Conservation (phyloP, 2,888 invertebrate species). For the Acleris literana region DNA sequence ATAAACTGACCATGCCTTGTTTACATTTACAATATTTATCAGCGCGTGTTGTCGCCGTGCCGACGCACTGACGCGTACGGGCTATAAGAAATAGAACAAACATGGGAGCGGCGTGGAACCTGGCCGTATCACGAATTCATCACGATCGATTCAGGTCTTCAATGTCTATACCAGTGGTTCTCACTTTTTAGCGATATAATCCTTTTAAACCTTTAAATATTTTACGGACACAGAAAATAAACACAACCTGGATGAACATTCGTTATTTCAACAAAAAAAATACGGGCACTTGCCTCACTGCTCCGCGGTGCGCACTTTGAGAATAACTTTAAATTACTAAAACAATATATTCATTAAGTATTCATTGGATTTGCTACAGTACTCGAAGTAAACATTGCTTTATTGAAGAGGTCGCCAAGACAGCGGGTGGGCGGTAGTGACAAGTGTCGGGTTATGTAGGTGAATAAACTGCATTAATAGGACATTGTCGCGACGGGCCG, state of each 20-base stretch:
- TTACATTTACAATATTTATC: neutral
- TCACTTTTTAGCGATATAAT: too few relatives aligned
- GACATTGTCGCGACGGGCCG: constrained; percentile 55
- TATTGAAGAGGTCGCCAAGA: neutral
- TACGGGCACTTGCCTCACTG: too few relatives aligned
- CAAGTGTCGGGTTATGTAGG: constrained; percentile 49
- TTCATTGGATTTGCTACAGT: too few relatives aligned
- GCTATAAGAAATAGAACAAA: constrained; percentile 7
- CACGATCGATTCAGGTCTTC: constrained; percentile 8
- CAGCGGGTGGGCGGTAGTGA: neutral
- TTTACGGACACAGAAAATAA: too few relatives aligned
- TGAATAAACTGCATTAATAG: constrained; percentile 69
- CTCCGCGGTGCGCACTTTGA: too few relatives aligned
- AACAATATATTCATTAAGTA: too few relatives aligned
- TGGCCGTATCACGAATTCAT: constrained; percentile 18
- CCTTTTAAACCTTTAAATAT: too few relatives aligned
- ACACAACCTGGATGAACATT: too few relatives aligned
- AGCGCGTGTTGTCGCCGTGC: too few relatives aligned
- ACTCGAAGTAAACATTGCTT: neutral
- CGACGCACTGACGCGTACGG: neutral
- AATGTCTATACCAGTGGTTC: neutral
- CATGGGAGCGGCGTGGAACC: constrained; percentile 9
- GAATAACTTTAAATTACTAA: too few relatives aligned
- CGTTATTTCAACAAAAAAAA: too few relatives aligned
- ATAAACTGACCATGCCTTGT: too few relatives aligned